A percentile compares a stretch with the other conserved stretches of the same genome.
Evolutionary conservation across 2,113 vertebrate species (phyloP).

Genomic region (Egretta garzetta): DNA sequence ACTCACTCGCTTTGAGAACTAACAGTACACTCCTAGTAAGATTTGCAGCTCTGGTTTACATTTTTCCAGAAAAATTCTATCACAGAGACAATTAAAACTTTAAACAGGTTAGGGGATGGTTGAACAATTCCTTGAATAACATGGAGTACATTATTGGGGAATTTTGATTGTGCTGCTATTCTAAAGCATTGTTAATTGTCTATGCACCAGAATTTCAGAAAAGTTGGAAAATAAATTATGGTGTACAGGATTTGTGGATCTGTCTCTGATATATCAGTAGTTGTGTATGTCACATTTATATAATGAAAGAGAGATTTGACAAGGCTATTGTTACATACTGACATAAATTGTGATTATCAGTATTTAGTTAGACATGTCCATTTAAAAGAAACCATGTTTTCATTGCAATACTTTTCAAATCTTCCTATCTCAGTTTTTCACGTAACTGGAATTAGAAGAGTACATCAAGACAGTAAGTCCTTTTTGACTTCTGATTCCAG

Average conservation of each 20-base stretch:
- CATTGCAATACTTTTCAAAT: not conserved
- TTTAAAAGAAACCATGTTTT: not conserved
- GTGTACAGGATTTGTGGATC: not conserved
- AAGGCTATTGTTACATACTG: not conserved
- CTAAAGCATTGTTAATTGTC: not conserved
- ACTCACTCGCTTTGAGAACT: not conserved
- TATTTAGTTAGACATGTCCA: not conserved
- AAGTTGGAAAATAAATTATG: not conserved
- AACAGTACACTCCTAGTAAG: not conserved
- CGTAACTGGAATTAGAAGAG: not conserved
- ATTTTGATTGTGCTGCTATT: not conserved
- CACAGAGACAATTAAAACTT: not conserved
- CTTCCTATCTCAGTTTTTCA: not conserved
- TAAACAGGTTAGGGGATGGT: not conserved
- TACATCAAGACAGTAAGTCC: not conserved
- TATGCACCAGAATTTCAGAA: not conserved
- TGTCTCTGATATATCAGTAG: not conserved
- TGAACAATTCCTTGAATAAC: not conserved
- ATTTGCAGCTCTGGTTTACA: not conserved
- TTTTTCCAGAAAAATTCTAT: not conserved
- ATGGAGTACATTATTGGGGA: not conserved
- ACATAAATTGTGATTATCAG: not conserved
- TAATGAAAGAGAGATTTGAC: not conserved
- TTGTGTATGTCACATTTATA: not conserved
- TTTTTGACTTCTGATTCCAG: not conserved